phyloP scores from a whole-genome alignment of 2,888 invertebrate species.

The Chouioia cunea region DNA sequence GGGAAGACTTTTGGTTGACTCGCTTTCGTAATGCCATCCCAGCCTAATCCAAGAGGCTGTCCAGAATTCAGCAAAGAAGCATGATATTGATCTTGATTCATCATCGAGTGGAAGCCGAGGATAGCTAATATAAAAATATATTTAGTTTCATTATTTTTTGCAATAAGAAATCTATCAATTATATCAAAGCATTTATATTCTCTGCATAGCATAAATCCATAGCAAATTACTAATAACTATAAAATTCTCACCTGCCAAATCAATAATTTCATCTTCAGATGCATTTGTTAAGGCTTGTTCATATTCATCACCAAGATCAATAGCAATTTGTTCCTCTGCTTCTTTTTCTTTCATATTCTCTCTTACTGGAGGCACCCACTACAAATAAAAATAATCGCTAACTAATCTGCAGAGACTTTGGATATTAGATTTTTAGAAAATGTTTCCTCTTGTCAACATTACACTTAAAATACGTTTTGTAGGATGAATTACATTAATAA shows the following conservation, averaged over 20 bases:
- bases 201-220: no score
- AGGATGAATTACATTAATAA: conserved; percentile 1
- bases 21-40: conserved; percentile 96
- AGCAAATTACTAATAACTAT: not conserved
- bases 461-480: not conserved
- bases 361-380: conserved; percentile 87
- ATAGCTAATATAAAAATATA: conserved; percentile 78
- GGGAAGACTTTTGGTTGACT: conserved; percentile 92
- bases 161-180: not conserved
- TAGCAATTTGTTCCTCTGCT: conserved; percentile 91
- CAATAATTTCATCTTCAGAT: conserved; percentile 97
- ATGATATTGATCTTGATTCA: conserved; percentile 99
- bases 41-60: conserved; percentile 89
- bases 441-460: conserved; percentile 1
- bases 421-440: conserved; percentile 4
- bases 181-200: no score
- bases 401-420: conserved; percentile 8
- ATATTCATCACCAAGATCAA: conserved; percentile 94
- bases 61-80: conserved; percentile 94
- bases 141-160: conserved; percentile 1
- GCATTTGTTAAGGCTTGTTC: conserved; percentile 90
- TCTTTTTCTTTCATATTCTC: conserved; percentile 79
- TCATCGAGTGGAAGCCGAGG: conserved; percentile 99
- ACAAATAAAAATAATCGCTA: conserved; percentile 57
- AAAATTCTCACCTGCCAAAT: conserved; percentile 83